Conservation (phyloP, 1,140 invertebrate species). For the Melanaphis sacchari region DNA sequence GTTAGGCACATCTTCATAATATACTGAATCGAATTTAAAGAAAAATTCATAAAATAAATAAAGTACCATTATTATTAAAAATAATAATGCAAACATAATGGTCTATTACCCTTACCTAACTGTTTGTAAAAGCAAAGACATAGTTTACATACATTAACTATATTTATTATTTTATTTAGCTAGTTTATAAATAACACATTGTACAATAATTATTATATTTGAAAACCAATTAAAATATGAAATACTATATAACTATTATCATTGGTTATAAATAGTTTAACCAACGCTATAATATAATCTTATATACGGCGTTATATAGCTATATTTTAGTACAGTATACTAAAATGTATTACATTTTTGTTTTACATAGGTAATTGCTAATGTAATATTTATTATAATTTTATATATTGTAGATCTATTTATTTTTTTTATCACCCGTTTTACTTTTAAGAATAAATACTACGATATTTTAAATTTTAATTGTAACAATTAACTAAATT, state of each 20-base stretch:
- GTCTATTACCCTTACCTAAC: too few species aligned
- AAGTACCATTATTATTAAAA: neutral
- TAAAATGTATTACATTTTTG: neutral
- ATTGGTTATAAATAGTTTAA: too few species aligned
- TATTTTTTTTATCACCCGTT: too few species aligned
- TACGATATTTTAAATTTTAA: neutral
- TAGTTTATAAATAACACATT: neutral
- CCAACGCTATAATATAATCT: too few species aligned
- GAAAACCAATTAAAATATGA: neutral
- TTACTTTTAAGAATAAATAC: neutral
- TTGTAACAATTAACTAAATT: neutral
- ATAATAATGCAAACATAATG: neutral
- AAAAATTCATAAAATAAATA: neutral
- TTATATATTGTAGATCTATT: neutral
- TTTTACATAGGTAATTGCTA: neutral
- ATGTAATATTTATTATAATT: neutral
- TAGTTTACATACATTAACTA: neutral
- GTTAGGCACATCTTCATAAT: neutral
- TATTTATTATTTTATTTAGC: neutral
- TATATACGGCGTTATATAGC: neutral
- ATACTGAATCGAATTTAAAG: neutral
- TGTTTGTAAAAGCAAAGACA: neutral
- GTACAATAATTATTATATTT: neutral
- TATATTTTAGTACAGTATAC: neutral
- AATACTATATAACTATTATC: neutral